phyloP scores from a whole-genome alignment of 2,113 vertebrate species.

The Odobenus rosmarus region DNA sequence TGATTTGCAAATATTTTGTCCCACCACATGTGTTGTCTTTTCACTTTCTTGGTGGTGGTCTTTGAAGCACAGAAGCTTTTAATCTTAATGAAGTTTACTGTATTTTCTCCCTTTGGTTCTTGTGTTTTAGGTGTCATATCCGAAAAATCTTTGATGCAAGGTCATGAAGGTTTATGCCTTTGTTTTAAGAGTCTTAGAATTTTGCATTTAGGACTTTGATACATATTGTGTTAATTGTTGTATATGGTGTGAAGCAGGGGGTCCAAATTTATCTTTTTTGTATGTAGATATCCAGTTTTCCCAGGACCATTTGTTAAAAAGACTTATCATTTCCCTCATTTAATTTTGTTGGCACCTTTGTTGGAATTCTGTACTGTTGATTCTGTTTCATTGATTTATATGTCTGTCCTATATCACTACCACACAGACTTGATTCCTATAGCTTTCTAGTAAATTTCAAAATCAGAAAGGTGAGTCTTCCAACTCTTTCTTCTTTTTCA shows the following conservation, averaged over 20 bases:
- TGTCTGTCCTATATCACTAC: background rate
- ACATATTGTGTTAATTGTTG: background rate
- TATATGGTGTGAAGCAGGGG: background rate
- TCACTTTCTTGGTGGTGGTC: background rate
- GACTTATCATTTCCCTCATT: background rate
- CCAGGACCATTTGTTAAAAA: background rate
- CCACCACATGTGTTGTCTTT: background rate
- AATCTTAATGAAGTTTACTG: background rate
- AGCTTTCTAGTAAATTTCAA: background rate
- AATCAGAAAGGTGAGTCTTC: background rate
- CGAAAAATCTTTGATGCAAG: background rate
- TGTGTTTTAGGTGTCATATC: background rate
- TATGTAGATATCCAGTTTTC: background rate
- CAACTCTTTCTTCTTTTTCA: background rate
- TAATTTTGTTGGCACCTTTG: background rate
- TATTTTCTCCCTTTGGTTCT: background rate
- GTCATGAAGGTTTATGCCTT: background rate
- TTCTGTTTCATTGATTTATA: background rate
- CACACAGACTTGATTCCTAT: background rate
- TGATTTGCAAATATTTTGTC: background rate
- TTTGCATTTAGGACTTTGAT: slow-evolving; percentile 10
- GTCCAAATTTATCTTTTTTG: background rate
- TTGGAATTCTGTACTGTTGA: background rate
- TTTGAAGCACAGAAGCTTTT: background rate
- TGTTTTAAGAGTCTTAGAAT: background rate